Conservation (phyloP, 2,797 vertebrate species). For the Tenualosa thibaudeaui region DNA sequence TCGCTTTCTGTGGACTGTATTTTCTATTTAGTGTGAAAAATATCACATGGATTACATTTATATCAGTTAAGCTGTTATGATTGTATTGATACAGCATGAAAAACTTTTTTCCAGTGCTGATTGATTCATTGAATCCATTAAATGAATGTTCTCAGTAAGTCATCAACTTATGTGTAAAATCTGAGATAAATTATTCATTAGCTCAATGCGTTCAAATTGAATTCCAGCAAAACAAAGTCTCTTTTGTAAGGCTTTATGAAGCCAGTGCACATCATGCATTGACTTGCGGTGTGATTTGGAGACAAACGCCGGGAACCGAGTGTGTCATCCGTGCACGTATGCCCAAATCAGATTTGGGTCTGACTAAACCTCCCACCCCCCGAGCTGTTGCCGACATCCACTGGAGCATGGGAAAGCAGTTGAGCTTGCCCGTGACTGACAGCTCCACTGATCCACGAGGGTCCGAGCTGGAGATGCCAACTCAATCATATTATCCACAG, state of each 20-base stretch:
- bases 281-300: background rate
- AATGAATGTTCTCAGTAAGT: background rate
- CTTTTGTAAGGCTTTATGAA: background rate
- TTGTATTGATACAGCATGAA: background rate
- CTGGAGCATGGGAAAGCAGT: background rate
- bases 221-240: background rate
- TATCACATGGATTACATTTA: background rate
- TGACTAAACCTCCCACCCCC: background rate
- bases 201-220: background rate
- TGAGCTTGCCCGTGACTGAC: background rate
- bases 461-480: background rate
- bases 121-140: background rate
- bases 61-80: background rate
- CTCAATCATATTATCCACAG: conserved; percentile 12
- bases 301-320: background rate
- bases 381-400: background rate
- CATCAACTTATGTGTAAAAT: background rate
- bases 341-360: conserved; percentile 7
- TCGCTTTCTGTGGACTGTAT: background rate
- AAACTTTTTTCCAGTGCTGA: background rate
- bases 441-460: background rate
- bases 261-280: background rate
- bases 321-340: background rate
- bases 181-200: background rate
- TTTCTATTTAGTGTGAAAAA: background rate